Conservation (phyloP, 2,113 vertebrate genomes). For the Plectropomus leopardus region DNA sequence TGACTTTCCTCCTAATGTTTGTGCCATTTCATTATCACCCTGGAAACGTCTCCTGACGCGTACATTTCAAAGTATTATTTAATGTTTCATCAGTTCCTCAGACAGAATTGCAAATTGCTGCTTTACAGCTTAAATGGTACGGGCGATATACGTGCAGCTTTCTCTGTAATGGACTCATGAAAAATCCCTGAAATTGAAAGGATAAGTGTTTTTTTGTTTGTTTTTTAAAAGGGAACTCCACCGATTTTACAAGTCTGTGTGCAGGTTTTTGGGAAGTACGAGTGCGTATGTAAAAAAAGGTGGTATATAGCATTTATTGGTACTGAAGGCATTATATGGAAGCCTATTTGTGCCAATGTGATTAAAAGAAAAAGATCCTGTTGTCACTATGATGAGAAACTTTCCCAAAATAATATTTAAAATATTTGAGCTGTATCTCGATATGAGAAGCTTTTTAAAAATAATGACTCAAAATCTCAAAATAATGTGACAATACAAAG, state of each 20-base stretch:
- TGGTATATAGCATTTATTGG: neutral
- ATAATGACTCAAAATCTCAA: no score
- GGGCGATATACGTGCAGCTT: neutral
- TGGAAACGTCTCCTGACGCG: neutral
- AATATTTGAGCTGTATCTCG: no score
- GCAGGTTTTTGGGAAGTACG: neutral
- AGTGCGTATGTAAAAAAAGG: neutral
- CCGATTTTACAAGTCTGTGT: neutral
- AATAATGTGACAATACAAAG: neutral
- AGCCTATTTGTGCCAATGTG: no score
- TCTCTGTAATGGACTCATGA: neutral
- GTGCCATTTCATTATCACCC: conserved; percentile 1
- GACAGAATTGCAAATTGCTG: conserved; percentile 3
- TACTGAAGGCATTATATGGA: neutral
- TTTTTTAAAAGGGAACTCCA: neutral
- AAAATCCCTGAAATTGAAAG: neutral
- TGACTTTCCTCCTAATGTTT: neutral
- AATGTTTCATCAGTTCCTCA: neutral
- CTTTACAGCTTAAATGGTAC: conserved; percentile 38
- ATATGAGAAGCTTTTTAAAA: no score
- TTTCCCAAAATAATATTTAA: no score
- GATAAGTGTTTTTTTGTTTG: neutral
- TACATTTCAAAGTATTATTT: conserved; percentile 1
- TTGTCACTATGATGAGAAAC: no score
- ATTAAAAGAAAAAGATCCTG: no score